These are phyloP conservation scores for Elephas maximus DNA, from an alignment of 2,113 vertebrate genomes.

Conservation along the genomic window DNA sequence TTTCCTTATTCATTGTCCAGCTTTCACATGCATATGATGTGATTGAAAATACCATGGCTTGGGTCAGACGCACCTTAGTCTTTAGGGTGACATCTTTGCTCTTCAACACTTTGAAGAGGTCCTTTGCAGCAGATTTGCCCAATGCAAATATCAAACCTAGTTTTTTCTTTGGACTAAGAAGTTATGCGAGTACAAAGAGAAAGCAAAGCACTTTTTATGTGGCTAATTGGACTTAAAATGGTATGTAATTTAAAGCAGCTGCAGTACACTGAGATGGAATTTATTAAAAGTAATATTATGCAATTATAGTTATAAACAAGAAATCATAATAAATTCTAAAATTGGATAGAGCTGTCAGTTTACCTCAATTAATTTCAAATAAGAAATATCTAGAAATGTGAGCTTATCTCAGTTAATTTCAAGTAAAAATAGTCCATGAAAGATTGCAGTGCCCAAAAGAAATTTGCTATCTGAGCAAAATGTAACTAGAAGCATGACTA, in stretches of 20 bases:
- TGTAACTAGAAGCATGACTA: neutral
- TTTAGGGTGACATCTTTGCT: too few relatives aligned
- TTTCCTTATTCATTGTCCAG: too few relatives aligned
- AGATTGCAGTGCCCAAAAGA: conserved; percentile 9
- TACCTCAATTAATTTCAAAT: neutral
- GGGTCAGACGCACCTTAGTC: too few relatives aligned
- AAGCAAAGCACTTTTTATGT: neutral
- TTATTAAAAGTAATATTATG: conserved; percentile 11
- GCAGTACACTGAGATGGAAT: neutral
- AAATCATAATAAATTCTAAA: conserved; percentile 32
- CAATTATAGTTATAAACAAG: neutral
- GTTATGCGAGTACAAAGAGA: neutral
- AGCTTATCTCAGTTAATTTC: neutral
- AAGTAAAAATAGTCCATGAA: conserved; percentile 22
- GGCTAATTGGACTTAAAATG: neutral
- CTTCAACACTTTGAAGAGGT: too few relatives aligned
- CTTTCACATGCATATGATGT: too few relatives aligned
- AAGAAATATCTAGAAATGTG: conserved; percentile 18
- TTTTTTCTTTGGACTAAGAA: conserved; percentile 37
- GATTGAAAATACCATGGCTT: too few relatives aligned
- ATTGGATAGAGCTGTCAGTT: neutral
- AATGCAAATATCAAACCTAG: neutral
- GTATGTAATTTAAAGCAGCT: neutral
- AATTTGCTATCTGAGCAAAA: conserved; percentile 44
- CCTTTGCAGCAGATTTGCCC: too few relatives aligned